These are phyloP conservation scores for Ondatra zibethicus DNA, from an alignment of 2,113 vertebrate genomes.

Conservation along the genomic window DNA sequence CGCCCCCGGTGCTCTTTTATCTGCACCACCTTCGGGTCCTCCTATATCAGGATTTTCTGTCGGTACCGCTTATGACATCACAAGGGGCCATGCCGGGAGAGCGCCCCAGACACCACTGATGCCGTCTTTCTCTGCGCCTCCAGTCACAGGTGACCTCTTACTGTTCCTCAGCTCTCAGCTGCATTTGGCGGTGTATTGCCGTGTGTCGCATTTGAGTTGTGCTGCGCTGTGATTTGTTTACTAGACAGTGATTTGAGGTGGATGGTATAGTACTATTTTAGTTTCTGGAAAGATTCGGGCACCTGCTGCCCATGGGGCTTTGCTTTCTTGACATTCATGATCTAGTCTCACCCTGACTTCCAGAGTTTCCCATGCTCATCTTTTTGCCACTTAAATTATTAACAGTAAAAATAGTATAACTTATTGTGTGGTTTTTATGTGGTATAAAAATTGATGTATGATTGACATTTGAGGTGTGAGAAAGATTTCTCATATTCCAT, in stretches of 20 bases:
- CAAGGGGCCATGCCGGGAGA: slow-evolving; percentile 95
- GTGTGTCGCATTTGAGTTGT: neutral
- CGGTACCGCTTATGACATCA: slow-evolving; percentile 93
- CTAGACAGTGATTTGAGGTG: neutral
- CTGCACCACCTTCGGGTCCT: slow-evolving; percentile 87
- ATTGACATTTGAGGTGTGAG: neutral
- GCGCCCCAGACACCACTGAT: slow-evolving; percentile 96
- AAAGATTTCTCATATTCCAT: slow-evolving; percentile 36
- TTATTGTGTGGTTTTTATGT: neutral
- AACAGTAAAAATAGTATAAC: neutral
- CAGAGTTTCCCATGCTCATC: neutral
- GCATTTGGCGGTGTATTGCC: neutral
- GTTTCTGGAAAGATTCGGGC: neutral
- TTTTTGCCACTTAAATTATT: slow-evolving; percentile 27
- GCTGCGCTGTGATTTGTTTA: neutral
- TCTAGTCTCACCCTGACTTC: neutral
- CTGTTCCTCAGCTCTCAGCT: neutral
- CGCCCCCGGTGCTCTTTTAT: slow-evolving; percentile 70
- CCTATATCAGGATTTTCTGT: slow-evolving; percentile 91
- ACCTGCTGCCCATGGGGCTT: neutral
- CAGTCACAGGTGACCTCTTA: slow-evolving; percentile 88
- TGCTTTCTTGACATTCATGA: neutral
- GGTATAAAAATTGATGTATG: neutral
- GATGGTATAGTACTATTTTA: neutral
- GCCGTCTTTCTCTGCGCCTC: slow-evolving; percentile 91